Evolutionary conservation across 2,113 vertebrate species (phyloP), one percentile per base, ranked within the genome.

Genomic region (Ceyx margarethae): DNA sequence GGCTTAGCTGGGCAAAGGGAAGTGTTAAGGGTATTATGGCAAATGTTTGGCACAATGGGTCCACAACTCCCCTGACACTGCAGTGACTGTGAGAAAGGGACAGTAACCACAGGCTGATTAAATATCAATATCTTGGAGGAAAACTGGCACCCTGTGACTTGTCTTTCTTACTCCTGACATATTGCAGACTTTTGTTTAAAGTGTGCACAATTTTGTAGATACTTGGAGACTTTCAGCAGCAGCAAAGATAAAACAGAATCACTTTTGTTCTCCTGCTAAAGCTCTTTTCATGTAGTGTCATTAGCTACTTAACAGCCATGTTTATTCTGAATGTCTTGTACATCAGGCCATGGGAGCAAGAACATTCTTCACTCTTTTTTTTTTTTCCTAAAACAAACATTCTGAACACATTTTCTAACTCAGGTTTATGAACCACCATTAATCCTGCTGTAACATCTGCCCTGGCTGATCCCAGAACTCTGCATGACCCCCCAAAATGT

Each of bases 191-290:
- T 91, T 92, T 85, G 58, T 86, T 93, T 90, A 62, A 92, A 80
- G 92, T 57, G 82, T 91, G 69, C 60, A 81, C 95, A 71, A 93
- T 86, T 91, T 33, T 88, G 90, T 73, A 66, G 84, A 84, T 15
- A 61, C 89, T 87, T 42, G 25, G 15, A 81, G 87, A 31, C 68
- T 93, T 79, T 69, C 89, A 92, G 80, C 87, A 82, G 72, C 68
- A 81, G 42, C 29, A 21, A 69, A 57, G 73, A 64, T 75, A 82
- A 91, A 91, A 87, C 82, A 78, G 37, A 6, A 29, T 61, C 0
- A 7, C 74, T 93, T 86, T 79, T 91, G 89, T 94, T 85, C 71
- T 29, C 61, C 19, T 33, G 50, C 17, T 73, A 4, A 56, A 67
- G 84, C 33, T 60, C 67, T 85, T 87, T 45, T 64, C 81, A 60